Evolutionary conservation across 2,888 invertebrate genomes (phyloP), one percentile per base, ranked within the genome.

Genomic region (Caenorhabditis imperialis): DNA sequence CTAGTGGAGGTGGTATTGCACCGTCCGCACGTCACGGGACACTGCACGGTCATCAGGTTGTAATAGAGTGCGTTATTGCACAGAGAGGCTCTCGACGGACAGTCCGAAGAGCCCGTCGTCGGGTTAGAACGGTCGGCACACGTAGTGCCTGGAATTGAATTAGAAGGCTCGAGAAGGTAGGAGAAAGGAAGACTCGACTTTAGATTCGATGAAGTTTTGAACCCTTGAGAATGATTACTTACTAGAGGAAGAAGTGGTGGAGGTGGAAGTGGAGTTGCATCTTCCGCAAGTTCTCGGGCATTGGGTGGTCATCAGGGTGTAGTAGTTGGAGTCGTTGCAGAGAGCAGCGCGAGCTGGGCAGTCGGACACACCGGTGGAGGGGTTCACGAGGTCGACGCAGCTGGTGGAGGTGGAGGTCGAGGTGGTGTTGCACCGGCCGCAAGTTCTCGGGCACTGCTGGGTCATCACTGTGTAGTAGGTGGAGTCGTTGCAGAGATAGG

Each of bases 271-370:
- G 8, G 51, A 35, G 33, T 14, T 55, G 44, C 77, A 77, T 16
- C 77, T 54, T 30, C 71, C 67, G 42, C 77, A 77, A 2, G 77
- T 77, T 45, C 44, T 70, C 38, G 77, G 77, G 37, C 77, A 77
- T 33, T 77, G 77, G 10, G 35, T 18, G 12, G 77, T 74, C 77
- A 77, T 77, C 16, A 77, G 47, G 14, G 61, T 35, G 65, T 71
- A 77, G 42, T 77, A 77, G 57, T 55, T 61, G 30, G 67, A 51
- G 45, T 71, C 63, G 23, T 71, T 72, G 71, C 77, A 77, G 22
- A 74, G 67, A 16, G 40, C 44, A 10, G 77, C 70, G 14, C 33
- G 58, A 14, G 47, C 37, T 18, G 77, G 57, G 20, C 77, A 77
- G 22, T 77, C 77, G 6, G 77, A 77, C 16, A 70, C 71, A 12